Conservation (phyloP, 2,888 invertebrate genomes). For the Strigamia maritima region DNA sequence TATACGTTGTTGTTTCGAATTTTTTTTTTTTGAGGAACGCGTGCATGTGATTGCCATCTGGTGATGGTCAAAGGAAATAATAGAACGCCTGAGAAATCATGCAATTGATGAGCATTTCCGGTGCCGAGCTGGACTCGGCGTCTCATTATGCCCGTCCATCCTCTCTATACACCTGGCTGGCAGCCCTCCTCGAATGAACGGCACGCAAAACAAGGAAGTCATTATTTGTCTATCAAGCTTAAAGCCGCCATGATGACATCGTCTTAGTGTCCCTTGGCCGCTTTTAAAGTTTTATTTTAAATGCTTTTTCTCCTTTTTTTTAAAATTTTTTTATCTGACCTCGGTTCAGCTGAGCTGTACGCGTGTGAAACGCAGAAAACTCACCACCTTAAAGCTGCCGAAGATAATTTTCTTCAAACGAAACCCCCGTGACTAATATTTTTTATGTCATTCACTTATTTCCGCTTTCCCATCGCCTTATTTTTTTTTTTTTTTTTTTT, state of each 20-base stretch:
- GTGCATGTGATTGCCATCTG: constrained; percentile 1
- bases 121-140: not conserved
- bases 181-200: not conserved
- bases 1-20: too few species aligned
- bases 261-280: not conserved
- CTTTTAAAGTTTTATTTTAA: not conserved
- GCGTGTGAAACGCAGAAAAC: not conserved
- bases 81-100: constrained; percentile 22
- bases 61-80: constrained; percentile 19
- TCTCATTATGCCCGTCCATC: not conserved
- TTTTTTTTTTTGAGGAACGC: too few species aligned
- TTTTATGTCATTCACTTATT: not conserved
- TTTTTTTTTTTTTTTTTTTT: not conserved
- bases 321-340: not conserved
- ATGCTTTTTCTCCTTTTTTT: not conserved
- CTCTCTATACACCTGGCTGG: not conserved
- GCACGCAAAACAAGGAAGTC: constrained; percentile 31
- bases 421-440: not conserved
- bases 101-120: constrained; percentile 34
- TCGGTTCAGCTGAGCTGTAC: not conserved
- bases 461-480: not conserved
- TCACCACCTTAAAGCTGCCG: constrained; percentile 8
- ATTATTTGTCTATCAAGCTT: constrained; percentile 32
- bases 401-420: not conserved
- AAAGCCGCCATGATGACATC: constrained; percentile 23